Evolutionary conservation across 1,140 invertebrate genomes (phyloP).

Genomic region (Parapsyche elsis): DNA sequence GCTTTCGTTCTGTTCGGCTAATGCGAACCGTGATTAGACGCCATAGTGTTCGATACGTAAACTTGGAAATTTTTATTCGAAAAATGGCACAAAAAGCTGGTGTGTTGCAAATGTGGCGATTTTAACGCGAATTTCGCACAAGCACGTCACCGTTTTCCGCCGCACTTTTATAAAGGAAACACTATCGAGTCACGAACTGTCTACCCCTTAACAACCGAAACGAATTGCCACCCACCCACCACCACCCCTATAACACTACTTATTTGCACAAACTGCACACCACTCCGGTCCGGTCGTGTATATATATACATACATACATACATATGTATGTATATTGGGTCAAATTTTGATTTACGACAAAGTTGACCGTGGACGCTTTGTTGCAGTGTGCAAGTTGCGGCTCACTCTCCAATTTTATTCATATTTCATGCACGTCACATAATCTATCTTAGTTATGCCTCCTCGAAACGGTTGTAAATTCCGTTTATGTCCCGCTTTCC

Average conservation of each 20-base stretch:
- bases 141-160: not conserved
- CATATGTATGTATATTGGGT: no score
- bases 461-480: conserved; percentile 56
- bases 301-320: no score
- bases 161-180: conserved; percentile 5
- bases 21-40: no score
- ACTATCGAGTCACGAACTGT: conserved; percentile 7
- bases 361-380: not conserved
- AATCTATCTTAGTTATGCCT: conserved; percentile 56
- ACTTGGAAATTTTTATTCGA: no score
- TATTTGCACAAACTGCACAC: no score
- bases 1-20: no score
- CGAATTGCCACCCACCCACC: not conserved
- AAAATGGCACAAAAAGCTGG: no score
- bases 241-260: not conserved
- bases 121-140: not conserved
- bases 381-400: conserved; percentile 29
- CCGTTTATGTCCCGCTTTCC: conserved; percentile 53
- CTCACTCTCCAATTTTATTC: conserved; percentile 16
- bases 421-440: conserved; percentile 55
- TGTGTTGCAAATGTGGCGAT: not conserved
- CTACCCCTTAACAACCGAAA: conserved; percentile 1
- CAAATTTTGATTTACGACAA: not conserved
- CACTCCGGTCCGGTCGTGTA: no score
- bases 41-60: no score